Percentiles rank a stretch among this genome's conserved stretches.
Conservation (phyloP, 2,113 vertebrate species). For the Pungitius pungitius region DNA sequence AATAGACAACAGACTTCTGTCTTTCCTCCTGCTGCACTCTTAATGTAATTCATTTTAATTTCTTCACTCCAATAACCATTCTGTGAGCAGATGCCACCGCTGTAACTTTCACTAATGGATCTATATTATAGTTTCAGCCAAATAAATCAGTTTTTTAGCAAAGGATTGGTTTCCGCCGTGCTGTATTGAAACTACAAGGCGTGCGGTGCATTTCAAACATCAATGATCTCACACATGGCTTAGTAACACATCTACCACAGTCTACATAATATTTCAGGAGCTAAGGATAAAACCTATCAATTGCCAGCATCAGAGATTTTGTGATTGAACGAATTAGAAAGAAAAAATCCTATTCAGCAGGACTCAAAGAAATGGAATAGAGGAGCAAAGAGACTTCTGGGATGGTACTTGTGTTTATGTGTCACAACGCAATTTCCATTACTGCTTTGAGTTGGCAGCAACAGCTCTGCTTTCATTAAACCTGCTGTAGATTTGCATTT, state of each 20-base stretch:
- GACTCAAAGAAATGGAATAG: slow-evolving; percentile 11
- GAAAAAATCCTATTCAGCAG: slow-evolving; percentile 3
- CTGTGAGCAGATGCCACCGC: slow-evolving; percentile 42
- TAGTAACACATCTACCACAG: not conserved
- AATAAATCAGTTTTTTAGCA: slow-evolving; percentile 21
- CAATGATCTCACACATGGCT: slow-evolving; percentile 8
- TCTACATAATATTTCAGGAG: not conserved
- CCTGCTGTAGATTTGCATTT: slow-evolving; percentile 23
- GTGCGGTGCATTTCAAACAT: not conserved
- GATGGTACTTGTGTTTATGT: slow-evolving; percentile 5
- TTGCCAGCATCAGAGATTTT: not conserved
- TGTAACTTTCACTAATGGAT: slow-evolving; percentile 13
- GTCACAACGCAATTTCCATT: slow-evolving; percentile 1
- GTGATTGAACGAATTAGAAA: slow-evolving; percentile 26
- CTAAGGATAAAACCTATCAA: not conserved
- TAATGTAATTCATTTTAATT: slow-evolving; percentile 53
- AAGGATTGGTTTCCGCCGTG: slow-evolving; percentile 20
- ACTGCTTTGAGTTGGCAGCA: not conserved
- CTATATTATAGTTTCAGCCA: not conserved
- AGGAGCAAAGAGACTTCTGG: slow-evolving; percentile 1
- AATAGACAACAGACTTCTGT: slow-evolving; percentile 12
- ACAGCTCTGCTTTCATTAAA: slow-evolving; percentile 31
- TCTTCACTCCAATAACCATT: slow-evolving; percentile 53
- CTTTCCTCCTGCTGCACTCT: slow-evolving; percentile 39
- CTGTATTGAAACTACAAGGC: slow-evolving; percentile 1